Base-by-base conservation (phyloP, 2,797 vertebrate genomes). In the Syngnathus rostellatus region DNA sequence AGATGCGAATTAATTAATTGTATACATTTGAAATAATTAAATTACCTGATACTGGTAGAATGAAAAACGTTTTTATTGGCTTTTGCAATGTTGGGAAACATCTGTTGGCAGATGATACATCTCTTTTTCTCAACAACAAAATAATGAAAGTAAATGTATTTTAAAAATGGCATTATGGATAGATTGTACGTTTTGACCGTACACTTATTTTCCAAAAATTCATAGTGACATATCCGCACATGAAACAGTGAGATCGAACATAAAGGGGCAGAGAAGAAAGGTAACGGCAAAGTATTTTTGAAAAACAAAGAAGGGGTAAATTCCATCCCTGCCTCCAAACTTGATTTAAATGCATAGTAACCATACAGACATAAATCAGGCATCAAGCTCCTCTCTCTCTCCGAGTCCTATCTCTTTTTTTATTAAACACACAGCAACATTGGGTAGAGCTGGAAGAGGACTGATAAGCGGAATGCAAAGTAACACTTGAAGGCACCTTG, bases 401-500 rank as follows among this genome's bases (percentile, higher is more conserved):
- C 53, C 25, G 53, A 23, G 4, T 55, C 23, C 65, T 21, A 51
- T 68, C 67, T 59, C 12, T 50, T 70, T 60, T 71, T 41, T 21
- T 53, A 71, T 65, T 63, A 8, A 72, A 68, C 55, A 67, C 65
- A 63, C 72, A 68, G 51, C 54, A 68, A 61, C 48, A 72, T 17
- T 23, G 43, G 25, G 68, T 54, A 59, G 55, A 69, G 21, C 61
- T 72, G 60, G 65, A 72, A 55, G 2, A 10, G 8, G 63, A 5
- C 38, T 51, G 72, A 82, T 75, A 78, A 73, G 72, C 62, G 72
- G 67, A 70, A 68, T 65, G 70, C 61, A 63, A 21, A 63, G 63
- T 61, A 46, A 62, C 62, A 79, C 41, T 68, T 46, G 48, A 60
- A 41, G 72, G 41, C 64, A 70, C 60, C 71, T 67, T 62, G 62